These are phyloP conservation scores for Leptinotarsa haldemani DNA, from an alignment of 2,888 invertebrate species.

Conservation along the genomic window DNA sequence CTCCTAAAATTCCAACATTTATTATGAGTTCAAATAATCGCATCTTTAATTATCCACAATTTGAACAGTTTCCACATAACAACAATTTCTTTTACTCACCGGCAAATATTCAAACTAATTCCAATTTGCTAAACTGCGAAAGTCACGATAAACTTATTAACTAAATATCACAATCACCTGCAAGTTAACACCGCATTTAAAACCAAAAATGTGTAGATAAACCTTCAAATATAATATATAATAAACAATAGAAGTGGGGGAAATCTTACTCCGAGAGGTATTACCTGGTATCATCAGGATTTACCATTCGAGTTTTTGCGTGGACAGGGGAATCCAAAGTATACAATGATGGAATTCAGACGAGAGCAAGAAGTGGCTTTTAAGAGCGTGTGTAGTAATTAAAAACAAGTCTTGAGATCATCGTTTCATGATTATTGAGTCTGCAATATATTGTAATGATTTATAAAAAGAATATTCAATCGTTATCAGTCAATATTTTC, in stretches of 20 bases:
- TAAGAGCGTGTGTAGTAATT: neutral
- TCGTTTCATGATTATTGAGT: neutral
- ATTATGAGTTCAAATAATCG: neutral
- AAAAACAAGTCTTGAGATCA: neutral
- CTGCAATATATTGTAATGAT: too few relatives aligned
- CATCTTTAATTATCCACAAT: neutral
- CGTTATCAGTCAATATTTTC: too few relatives aligned
- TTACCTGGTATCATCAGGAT: constrained; percentile 17
- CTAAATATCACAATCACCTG: constrained; percentile 15
- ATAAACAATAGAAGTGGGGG: constrained; percentile 16
- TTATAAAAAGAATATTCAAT: too few relatives aligned
- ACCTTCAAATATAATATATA: constrained; percentile 22
- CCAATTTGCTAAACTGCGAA: constrained; percentile 7
- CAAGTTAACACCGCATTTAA: constrained; percentile 21
- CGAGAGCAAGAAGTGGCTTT: neutral
- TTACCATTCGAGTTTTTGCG: constrained; percentile 7
- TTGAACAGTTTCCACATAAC: neutral
- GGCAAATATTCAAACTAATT: constrained; percentile 9
- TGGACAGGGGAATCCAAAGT: neutral
- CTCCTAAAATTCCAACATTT: neutral
- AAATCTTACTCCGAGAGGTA: constrained; percentile 18
- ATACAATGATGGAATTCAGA: too few relatives aligned
- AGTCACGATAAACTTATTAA: constrained; percentile 24
- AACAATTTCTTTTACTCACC: constrained; percentile 6
- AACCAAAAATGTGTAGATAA: constrained; percentile 24